Evolutionary conservation across 2,797 vertebrate genomes (phyloP).

Genomic region (Psittacula echo): DNA sequence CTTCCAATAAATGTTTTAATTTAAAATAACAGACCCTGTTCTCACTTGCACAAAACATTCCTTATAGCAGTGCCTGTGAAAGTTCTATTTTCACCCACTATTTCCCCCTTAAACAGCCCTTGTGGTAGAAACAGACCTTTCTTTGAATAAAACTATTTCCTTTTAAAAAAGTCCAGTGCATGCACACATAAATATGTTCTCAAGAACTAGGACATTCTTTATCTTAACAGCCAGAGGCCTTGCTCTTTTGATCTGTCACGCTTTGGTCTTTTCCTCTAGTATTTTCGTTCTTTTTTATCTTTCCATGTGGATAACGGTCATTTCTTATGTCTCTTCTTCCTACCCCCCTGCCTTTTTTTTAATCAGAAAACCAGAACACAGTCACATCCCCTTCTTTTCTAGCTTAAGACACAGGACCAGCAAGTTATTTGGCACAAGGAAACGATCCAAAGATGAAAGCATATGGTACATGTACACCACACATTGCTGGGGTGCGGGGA

Average conservation of each 20-base stretch:
- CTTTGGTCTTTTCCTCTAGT: conserved; percentile 26
- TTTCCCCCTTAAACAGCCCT: conserved; percentile 11
- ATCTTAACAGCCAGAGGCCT: conserved; percentile 55
- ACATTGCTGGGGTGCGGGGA: neutral
- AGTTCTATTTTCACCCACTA: conserved; percentile 33
- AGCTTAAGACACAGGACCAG: neutral
- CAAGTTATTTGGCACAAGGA: conserved; percentile 5
- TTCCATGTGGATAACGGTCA: conserved; percentile 21
- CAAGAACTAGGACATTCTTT: conserved; percentile 59
- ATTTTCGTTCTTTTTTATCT: conserved; percentile 5
- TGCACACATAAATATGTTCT: conserved; percentile 47
- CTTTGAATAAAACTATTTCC: conserved; percentile 65
- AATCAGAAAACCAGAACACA: conserved; percentile 1
- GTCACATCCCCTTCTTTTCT: neutral
- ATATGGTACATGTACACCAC: neutral
- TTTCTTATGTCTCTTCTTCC: conserved; percentile 44
- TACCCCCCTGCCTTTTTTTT: neutral
- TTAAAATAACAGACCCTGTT: conserved; percentile 1
- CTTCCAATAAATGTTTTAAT: neutral
- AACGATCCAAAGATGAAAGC: conserved; percentile 14
- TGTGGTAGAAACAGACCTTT: conserved; percentile 51
- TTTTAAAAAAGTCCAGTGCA: neutral
- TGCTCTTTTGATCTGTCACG: conserved; percentile 66
- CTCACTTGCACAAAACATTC: conserved; percentile 11
- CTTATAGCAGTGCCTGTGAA: neutral